Percentiles rank a stretch among this genome's conserved stretches.
phyloP scores from a whole-genome alignment of 1,140 invertebrate genomes.

The Drosophila lini region DNA sequence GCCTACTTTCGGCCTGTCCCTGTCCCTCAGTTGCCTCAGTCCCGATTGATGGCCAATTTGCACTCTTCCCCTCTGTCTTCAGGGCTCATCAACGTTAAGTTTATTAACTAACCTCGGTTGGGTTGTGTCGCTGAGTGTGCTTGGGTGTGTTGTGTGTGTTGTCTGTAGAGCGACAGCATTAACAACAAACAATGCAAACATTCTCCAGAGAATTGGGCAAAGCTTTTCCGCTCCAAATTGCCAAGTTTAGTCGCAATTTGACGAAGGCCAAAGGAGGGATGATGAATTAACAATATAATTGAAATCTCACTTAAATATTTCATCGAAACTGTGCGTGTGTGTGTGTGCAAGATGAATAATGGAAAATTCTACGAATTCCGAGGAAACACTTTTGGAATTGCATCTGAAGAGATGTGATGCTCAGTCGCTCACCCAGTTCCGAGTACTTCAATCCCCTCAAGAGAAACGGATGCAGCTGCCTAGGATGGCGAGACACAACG shows the following conservation, averaged over 20 bases:
- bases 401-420: background rate
- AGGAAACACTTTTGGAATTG: conserved; percentile 19
- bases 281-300: conserved; percentile 56
- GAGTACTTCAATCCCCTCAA: background rate
- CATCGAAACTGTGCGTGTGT: conserved; percentile 8
- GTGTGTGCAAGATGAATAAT: conserved; percentile 36
- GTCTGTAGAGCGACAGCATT: conserved; percentile 25
- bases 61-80: background rate
- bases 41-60: conserved; percentile 66
- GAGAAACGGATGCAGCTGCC: background rate
- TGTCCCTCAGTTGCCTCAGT: conserved; percentile 1
- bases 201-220: conserved; percentile 35
- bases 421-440: conserved; percentile 13
- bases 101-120: conserved; percentile 56
- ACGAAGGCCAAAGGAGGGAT: conserved; percentile 5
- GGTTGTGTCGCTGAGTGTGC: conserved; percentile 3
- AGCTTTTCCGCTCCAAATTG: conserved; percentile 53
- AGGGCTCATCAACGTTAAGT: conserved; percentile 48
- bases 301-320: conserved; percentile 46
- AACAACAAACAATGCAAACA: conserved; percentile 37
- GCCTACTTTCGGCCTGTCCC: conserved; percentile 29
- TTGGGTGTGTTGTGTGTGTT: conserved; percentile 13
- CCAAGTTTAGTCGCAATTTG: conserved; percentile 31
- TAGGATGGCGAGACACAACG: background rate
- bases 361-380: conserved; percentile 2